Evolutionary conservation across 2,797 vertebrate genomes (phyloP).

Genomic region (Hozukius guyotensis): DNA sequence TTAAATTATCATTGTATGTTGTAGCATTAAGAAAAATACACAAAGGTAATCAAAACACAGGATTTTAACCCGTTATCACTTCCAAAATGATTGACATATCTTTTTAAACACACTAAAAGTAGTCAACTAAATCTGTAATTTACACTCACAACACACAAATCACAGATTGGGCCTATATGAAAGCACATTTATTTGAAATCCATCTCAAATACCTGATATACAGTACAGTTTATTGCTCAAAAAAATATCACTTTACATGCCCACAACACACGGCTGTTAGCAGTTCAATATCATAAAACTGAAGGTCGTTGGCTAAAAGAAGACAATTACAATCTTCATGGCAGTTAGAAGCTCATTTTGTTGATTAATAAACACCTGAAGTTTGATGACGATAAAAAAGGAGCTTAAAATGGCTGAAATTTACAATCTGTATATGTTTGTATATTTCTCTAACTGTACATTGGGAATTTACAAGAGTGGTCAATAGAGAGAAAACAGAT

Average conservation of each 20-base stretch:
- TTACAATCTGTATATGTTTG: background rate
- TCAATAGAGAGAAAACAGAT: background rate
- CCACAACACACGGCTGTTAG: conserved; percentile 1
- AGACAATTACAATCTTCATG: background rate
- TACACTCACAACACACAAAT: background rate
- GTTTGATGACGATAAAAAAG: background rate
- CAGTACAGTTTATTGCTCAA: background rate
- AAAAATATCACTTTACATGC: background rate
- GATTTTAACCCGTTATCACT: background rate
- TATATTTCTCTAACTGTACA: background rate
- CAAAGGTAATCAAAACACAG: background rate
- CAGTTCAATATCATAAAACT: background rate
- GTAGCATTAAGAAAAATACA: background rate
- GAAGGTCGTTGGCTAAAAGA: background rate
- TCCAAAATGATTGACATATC: no score
- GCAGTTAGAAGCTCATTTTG: background rate
- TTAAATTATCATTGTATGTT: background rate
- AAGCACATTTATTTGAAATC: conserved; percentile 54
- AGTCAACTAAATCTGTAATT: background rate
- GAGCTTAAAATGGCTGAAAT: background rate
- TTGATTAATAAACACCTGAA: background rate
- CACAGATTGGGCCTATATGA: background rate
- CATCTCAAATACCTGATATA: conserved; percentile 33
- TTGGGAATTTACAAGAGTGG: no score
- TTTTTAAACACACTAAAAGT: background rate